Percentiles rank a stretch among this genome's conserved stretches.
Evolutionary conservation across 1,140 invertebrate species (phyloP).

Genomic region (Drosophila punjabiensis): DNA sequence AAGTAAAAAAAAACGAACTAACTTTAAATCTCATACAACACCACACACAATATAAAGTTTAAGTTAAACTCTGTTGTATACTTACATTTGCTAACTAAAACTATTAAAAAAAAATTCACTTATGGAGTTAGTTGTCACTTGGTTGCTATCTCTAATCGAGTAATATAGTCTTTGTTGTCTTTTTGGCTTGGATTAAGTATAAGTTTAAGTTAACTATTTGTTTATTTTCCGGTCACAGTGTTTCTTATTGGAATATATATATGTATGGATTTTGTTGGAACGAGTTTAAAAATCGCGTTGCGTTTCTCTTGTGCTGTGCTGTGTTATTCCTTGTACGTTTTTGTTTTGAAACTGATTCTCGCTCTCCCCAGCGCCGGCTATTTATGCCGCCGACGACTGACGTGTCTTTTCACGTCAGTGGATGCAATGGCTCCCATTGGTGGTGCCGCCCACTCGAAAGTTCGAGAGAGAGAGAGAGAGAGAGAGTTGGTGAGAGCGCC

Average conservation of each 20-base stretch:
- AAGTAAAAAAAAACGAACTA: neutral
- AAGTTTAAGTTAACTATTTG: conserved; percentile 26
- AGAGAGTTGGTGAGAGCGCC: conserved; percentile 1
- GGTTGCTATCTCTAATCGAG: conserved; percentile 32
- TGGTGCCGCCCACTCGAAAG: conserved; percentile 27
- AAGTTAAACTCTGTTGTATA: conserved; percentile 7
- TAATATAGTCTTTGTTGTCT: conserved; percentile 67
- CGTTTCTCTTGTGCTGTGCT: conserved; percentile 50
- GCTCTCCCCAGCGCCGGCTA: conserved; percentile 59
- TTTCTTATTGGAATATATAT: conserved; percentile 30
- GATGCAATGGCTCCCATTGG: conserved; percentile 61
- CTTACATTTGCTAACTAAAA: conserved; percentile 73
- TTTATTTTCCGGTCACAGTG: conserved; percentile 59
- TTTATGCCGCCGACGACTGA: conserved; percentile 67
- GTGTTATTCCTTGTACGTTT: conserved; percentile 66
- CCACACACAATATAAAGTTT: neutral
- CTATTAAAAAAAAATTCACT: conserved; percentile 53
- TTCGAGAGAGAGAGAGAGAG: neutral
- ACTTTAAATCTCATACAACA: neutral
- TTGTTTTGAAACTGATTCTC: conserved; percentile 72
- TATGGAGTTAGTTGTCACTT: conserved; percentile 58
- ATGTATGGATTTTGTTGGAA: conserved; percentile 11
- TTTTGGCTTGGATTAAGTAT: conserved; percentile 63
- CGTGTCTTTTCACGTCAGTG: conserved; percentile 71
- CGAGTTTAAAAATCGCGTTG: conserved; percentile 31